Percentiles rank a stretch among this genome's conserved stretches.
These are phyloP conservation scores for Toxotes jaculatrix DNA, from an alignment of 2,113 vertebrate genomes.

Conservation along the genomic window DNA sequence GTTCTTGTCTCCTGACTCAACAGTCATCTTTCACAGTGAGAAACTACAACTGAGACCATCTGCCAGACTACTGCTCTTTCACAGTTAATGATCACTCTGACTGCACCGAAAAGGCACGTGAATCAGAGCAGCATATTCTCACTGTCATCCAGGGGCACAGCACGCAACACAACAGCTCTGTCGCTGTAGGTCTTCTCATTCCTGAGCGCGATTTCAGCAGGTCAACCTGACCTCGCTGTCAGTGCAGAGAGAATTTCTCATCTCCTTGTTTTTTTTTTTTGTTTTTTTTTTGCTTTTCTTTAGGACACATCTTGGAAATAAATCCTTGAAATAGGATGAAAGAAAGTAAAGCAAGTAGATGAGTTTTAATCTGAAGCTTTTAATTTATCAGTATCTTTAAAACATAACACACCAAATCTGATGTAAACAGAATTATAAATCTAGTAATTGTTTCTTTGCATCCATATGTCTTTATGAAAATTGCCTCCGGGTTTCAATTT, in stretches of 20 bases:
- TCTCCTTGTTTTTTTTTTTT: neutral
- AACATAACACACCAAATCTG: neutral
- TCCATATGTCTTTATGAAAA: neutral
- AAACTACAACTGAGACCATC: conserved; percentile 38
- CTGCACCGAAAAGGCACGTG: neutral
- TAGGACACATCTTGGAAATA: neutral
- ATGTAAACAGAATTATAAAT: neutral
- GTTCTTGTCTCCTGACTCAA: conserved; percentile 12
- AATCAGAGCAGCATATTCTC: conserved; percentile 42
- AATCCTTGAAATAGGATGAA: neutral
- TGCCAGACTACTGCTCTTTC: conserved; percentile 29
- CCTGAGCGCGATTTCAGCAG: neutral
- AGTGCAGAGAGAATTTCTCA: neutral
- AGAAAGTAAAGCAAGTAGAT: neutral
- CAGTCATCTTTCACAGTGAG: neutral
- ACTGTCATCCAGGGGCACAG: neutral
- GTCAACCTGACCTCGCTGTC: conserved; percentile 6
- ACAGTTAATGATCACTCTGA: conserved; percentile 3
- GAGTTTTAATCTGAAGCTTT: neutral
- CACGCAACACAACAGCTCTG: neutral
- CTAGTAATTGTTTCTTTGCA: neutral
- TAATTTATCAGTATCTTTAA: neutral
- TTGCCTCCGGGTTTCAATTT: neutral
- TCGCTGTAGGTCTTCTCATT: neutral
- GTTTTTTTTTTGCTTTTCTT: conserved; percentile 8